These are phyloP conservation scores for Mnemiopsis leidyi DNA, from an alignment of 37 sponge, comb jelly and placozoan genomes.

Conservation along the genomic window DNA sequence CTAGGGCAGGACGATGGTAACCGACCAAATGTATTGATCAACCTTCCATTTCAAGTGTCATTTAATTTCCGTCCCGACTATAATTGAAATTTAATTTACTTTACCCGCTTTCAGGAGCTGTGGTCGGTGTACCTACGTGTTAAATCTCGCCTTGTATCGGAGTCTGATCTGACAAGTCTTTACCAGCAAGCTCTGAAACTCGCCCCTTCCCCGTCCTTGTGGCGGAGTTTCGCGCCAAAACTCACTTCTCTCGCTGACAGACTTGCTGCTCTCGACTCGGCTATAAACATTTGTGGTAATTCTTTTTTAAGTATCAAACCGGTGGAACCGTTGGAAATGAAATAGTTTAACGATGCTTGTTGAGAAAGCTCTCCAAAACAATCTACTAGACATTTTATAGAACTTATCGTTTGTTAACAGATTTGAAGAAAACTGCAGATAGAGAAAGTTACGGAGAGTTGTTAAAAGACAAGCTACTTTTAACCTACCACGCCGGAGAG, in stretches of 20 bases:
- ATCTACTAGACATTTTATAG: too few relatives aligned
- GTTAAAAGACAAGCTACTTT: not conserved
- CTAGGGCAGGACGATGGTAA: too few relatives aligned
- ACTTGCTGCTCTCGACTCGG: conserved; percentile 6
- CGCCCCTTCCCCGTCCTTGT: conserved; percentile 3
- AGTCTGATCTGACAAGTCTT: not conserved
- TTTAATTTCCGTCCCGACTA: too few relatives aligned
- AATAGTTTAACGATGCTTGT: too few relatives aligned
- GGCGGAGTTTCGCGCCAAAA: conserved; percentile 21
- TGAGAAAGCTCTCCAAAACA: too few relatives aligned
- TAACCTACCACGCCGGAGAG: not conserved
- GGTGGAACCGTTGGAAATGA: too few relatives aligned
- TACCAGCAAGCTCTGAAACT: conserved; percentile 43
- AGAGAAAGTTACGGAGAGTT: conserved; percentile 7
- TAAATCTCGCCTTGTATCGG: not conserved
- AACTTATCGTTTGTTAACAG: too few relatives aligned
- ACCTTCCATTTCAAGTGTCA: too few relatives aligned
- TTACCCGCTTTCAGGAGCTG: conserved; percentile 20
- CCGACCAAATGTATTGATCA: too few relatives aligned
- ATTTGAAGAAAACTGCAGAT: not conserved
- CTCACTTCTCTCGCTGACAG: not conserved
- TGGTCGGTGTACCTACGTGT: not conserved
- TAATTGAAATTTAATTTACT: not conserved
- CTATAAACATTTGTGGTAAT: not conserved
- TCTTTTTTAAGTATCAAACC: not conserved